Conservation (phyloP, 2,113 vertebrate genomes). For the Oophaga pumilio region DNA sequence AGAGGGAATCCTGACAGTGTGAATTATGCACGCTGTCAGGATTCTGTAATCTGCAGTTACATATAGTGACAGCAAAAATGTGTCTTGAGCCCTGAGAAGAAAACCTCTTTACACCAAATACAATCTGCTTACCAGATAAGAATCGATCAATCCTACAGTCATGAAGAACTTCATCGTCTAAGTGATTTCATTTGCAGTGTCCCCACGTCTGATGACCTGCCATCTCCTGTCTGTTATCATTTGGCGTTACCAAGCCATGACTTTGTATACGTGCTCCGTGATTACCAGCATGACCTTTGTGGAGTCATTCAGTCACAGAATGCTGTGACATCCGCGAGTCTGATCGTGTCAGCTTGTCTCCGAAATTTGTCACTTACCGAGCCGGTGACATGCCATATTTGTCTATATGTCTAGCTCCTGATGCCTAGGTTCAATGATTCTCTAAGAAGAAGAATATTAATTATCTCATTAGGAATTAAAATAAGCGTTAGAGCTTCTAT, state of each 20-base stretch:
- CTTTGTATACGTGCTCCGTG: accelerated
- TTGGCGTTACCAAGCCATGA: accelerated
- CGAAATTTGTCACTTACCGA: constrained; percentile 57
- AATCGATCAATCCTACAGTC: not conserved
- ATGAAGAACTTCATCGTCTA: not conserved
- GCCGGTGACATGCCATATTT: constrained; percentile 62
- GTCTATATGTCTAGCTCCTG: constrained; percentile 58
- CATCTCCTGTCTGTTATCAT: not conserved
- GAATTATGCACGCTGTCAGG: too few species aligned
- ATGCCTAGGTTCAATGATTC: constrained; percentile 56
- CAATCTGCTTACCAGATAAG: not conserved
- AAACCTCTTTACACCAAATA: too few species aligned
- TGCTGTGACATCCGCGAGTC: constrained; percentile 43
- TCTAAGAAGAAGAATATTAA: constrained; percentile 56
- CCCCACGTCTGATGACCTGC: not conserved
- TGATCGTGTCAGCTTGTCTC: constrained; percentile 59
- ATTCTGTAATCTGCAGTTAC: too few species aligned
- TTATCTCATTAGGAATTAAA: constrained; percentile 52
- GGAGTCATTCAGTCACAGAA: constrained; percentile 28
- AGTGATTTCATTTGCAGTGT: not conserved
- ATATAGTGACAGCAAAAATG: too few species aligned
- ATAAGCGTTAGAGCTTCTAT: not conserved
- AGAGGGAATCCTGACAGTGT: too few species aligned
- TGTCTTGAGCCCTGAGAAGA: too few species aligned
- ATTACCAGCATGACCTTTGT: constrained; percentile 52